phyloP scores from a whole-genome alignment of 1,140 invertebrate genomes.

The Pseudoatta argentina region DNA sequence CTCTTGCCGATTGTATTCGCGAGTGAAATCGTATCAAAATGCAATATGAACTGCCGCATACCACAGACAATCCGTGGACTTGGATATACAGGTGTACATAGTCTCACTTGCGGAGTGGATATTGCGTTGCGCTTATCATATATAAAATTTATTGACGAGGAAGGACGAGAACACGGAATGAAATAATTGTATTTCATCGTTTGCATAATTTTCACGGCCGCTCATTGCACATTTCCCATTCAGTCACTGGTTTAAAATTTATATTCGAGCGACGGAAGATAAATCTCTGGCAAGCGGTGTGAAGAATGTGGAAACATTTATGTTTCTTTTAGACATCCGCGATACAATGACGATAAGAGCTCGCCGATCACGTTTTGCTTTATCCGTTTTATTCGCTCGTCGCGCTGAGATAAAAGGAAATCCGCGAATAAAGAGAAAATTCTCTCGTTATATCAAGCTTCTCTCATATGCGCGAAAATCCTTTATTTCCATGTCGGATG shows the following conservation, averaged over 20 bases:
- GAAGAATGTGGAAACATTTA: not conserved
- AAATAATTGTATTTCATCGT: not conserved
- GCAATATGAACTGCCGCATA: not conserved
- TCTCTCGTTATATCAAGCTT: slow-evolving; percentile 21
- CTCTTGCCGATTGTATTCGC: not conserved
- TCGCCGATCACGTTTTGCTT: not conserved
- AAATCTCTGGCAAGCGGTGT: not conserved
- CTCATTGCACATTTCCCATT: not conserved
- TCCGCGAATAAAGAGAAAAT: not conserved
- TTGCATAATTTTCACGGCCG: not conserved
- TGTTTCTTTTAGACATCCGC: not conserved
- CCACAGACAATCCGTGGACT: not conserved
- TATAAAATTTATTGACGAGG: not conserved
- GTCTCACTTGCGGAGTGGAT: not conserved
- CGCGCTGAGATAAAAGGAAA: slow-evolving; percentile 2
- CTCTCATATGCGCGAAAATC: not conserved
- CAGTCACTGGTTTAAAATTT: not conserved
- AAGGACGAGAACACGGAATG: not conserved
- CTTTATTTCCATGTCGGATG: not conserved
- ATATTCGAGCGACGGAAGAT: not conserved
- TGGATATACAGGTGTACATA: not conserved
- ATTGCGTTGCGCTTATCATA: not conserved
- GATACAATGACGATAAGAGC: slow-evolving; percentile 1
- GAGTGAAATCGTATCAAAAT: not conserved
- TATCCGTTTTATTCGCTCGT: slow-evolving; percentile 29